phyloP scores from a whole-genome alignment of 1,140 invertebrate genomes.

The Ips typographus region DNA sequence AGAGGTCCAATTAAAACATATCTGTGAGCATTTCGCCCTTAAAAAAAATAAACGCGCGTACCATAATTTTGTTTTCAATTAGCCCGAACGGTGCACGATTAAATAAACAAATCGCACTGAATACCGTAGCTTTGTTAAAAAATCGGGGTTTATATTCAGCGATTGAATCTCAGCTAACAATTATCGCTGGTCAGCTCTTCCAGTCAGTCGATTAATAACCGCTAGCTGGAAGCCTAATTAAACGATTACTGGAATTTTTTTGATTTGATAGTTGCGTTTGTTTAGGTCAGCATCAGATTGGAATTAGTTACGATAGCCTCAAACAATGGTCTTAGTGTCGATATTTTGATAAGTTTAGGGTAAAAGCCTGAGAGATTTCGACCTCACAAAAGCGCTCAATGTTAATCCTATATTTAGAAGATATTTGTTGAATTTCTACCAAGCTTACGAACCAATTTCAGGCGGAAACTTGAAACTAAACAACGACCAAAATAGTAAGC shows the following conservation, averaged over 20 bases:
- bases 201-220: not conserved
- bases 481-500: slow-evolving; percentile 3
- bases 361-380: too few relatives aligned
- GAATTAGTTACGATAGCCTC: too few relatives aligned
- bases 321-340: too few relatives aligned
- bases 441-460: slow-evolving; percentile 10
- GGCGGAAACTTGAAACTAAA: slow-evolving; percentile 4
- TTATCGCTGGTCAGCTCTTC: not conserved
- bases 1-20: too few relatives aligned
- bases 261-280: too few relatives aligned
- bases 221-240: not conserved
- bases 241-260: not conserved
- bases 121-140: not conserved
- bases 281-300: too few relatives aligned
- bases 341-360: too few relatives aligned
- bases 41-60: too few relatives aligned
- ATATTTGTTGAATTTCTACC: not conserved
- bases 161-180: slow-evolving; percentile 1
- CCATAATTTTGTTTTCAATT: too few relatives aligned
- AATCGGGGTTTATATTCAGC: not conserved
- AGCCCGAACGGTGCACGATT: too few relatives aligned
- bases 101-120: too few relatives aligned
- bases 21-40: too few relatives aligned
- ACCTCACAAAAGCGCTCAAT: not conserved
- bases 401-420: slow-evolving; percentile 1